These are phyloP conservation scores for Eupithecia pulchellata DNA, from an alignment of 2,888 invertebrate species.

Conservation along the genomic window DNA sequence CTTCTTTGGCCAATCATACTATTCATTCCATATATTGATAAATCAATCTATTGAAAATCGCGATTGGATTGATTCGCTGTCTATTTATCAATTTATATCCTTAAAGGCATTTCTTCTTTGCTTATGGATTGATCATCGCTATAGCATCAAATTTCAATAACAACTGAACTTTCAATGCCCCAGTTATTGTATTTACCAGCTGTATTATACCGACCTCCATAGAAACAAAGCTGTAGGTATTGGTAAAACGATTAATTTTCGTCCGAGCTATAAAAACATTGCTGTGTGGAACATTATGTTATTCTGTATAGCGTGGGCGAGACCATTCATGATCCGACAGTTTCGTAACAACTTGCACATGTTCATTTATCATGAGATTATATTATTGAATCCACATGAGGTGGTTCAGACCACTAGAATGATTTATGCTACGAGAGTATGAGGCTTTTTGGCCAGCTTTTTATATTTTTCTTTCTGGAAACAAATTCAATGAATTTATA, in stretches of 20 bases:
- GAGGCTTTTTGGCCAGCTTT: not conserved
- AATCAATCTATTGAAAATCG: slow-evolving; percentile 10
- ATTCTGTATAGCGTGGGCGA: slow-evolving; percentile 53
- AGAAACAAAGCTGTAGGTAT: slow-evolving; percentile 60
- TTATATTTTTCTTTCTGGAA: not conserved
- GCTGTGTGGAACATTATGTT: slow-evolving; percentile 28
- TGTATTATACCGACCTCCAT: slow-evolving; percentile 61
- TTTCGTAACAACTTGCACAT: slow-evolving; percentile 57
- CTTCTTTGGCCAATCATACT: slow-evolving; percentile 8
- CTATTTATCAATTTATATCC: not conserved
- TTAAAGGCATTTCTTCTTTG: not conserved
- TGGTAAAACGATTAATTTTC: slow-evolving; percentile 79
- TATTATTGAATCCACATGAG: slow-evolving; percentile 41
- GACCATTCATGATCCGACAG: slow-evolving; percentile 62
- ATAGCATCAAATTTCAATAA: not conserved
- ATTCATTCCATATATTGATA: slow-evolving; percentile 1
- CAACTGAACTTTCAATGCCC: slow-evolving; percentile 24
- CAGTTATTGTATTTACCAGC: slow-evolving; percentile 29
- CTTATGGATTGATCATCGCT: not conserved
- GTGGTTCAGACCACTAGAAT: slow-evolving; percentile 1
- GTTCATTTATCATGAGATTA: slow-evolving; percentile 49
- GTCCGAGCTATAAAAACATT: slow-evolving; percentile 54
- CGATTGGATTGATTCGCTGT: not conserved
- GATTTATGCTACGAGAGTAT: not conserved
- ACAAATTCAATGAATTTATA: not conserved